phyloP scores from a whole-genome alignment of 2,113 vertebrate genomes.

The Ifrita kowaldi region DNA sequence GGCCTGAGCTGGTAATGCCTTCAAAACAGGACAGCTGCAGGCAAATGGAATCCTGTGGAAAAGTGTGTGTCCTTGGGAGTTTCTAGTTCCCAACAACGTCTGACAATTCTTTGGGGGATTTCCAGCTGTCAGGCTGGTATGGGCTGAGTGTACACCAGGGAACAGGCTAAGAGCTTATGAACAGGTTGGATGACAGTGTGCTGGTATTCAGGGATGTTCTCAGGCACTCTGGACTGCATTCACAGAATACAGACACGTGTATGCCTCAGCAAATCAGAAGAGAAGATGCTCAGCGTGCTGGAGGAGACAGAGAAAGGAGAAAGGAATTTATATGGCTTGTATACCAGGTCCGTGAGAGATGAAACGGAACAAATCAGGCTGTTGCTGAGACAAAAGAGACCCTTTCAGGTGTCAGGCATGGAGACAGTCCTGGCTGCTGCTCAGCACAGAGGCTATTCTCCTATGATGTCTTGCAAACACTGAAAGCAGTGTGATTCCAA shows the following conservation, averaged over 20 bases:
- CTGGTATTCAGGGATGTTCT: neutral
- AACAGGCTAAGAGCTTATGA: neutral
- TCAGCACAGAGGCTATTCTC: neutral
- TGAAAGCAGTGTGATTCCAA: neutral
- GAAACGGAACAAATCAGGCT: neutral
- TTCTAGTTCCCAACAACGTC: neutral
- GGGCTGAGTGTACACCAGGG: neutral
- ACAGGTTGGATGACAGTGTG: neutral
- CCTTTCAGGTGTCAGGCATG: neutral
- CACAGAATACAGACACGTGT: accelerated
- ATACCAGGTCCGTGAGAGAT: neutral
- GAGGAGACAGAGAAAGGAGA: neutral
- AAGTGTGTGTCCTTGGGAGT: neutral
- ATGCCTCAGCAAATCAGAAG: neutral
- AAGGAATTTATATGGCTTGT: neutral
- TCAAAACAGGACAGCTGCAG: neutral
- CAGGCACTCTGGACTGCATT: neutral
- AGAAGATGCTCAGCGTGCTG: neutral
- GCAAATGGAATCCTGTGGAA: neutral
- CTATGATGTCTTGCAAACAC: neutral
- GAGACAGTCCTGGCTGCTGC: neutral
- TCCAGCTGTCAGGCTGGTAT: neutral
- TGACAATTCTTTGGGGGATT: neutral
- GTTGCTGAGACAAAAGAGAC: neutral
- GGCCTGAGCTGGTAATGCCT: neutral